Evolutionary conservation across 2,113 vertebrate species (phyloP).

Genomic region (Emydocephalus ijimae): DNA sequence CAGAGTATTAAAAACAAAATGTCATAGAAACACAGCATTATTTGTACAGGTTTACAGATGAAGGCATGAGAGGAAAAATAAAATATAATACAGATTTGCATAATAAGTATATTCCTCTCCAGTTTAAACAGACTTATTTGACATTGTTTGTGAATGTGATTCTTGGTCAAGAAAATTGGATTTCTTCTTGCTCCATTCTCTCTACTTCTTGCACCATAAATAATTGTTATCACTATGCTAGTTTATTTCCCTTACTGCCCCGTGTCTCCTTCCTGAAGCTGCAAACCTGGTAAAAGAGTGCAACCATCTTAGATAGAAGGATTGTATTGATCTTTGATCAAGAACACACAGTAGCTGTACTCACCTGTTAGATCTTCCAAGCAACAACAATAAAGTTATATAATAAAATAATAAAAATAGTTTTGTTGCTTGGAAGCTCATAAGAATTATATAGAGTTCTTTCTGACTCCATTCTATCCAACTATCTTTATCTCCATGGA

Average conservation of each 20-base stretch:
- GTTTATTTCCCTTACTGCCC: not conserved
- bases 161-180: slow-evolving; percentile 40
- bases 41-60: not conserved
- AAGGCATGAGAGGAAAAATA: slow-evolving; percentile 8
- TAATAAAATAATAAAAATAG: no score
- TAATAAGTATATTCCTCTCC: slow-evolving; percentile 44
- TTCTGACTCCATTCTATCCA: not conserved
- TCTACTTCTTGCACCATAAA: slow-evolving; percentile 34
- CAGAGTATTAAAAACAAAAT: slow-evolving; percentile 21
- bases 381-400: not conserved
- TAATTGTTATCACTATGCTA: slow-evolving; percentile 30
- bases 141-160: slow-evolving; percentile 35
- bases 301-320: not conserved
- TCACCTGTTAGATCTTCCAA: not conserved
- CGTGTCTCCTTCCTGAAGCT: not conserved
- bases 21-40: slow-evolving; percentile 1
- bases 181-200: slow-evolving; percentile 46
- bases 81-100: slow-evolving; percentile 46
- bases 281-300: not conserved
- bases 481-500: not conserved
- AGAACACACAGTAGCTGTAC: not conserved
- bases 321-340: not conserved
- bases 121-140: slow-evolving; percentile 40
- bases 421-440: not conserved
- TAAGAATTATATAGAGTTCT: not conserved